Percentiles rank a stretch among this genome's conserved stretches.
These are phyloP conservation scores for Sycophila sp. DNA, from an alignment of 1,140 invertebrate species.

Conservation along the genomic window DNA sequence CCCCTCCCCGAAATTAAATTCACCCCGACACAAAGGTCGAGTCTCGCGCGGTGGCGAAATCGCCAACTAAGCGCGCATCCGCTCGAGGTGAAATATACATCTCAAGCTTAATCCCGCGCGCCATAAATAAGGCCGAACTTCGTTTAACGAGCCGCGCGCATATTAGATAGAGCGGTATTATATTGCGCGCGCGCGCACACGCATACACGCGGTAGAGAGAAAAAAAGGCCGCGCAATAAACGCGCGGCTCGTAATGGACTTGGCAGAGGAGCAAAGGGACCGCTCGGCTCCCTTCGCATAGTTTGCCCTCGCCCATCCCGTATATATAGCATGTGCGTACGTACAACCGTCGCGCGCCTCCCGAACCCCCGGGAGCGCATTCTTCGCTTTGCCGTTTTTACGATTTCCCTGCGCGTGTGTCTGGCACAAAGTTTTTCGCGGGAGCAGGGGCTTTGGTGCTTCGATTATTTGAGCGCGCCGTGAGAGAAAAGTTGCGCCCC, in stretches of 20 bases:
- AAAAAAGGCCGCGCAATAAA: constrained; percentile 26
- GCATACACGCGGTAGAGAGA: no score
- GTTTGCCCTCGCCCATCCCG: neutral
- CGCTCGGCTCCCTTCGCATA: constrained; percentile 6
- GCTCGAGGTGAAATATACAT: neutral
- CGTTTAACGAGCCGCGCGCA: constrained; percentile 9
- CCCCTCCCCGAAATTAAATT: neutral
- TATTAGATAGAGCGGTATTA: constrained; percentile 15
- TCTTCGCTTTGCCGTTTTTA: no score
- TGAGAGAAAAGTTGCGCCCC: no score
- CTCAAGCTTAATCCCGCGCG: neutral
- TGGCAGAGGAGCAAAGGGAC: constrained; percentile 23
- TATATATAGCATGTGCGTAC: neutral
- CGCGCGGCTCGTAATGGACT: constrained; percentile 19
- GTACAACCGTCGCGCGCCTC: no score
- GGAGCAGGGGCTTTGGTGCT: no score
- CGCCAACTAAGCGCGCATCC: neutral
- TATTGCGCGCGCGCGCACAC: neutral
- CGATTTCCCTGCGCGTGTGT: no score
- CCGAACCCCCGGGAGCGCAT: no score
- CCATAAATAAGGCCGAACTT: constrained; percentile 28
- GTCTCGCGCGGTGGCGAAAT: neutral
- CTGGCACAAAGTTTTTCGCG: no score
- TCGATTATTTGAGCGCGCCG: no score
- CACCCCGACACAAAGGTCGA: neutral